phyloP scores from a whole-genome alignment of 2,797 vertebrate genomes.

The Danio jaintianensis region DNA sequence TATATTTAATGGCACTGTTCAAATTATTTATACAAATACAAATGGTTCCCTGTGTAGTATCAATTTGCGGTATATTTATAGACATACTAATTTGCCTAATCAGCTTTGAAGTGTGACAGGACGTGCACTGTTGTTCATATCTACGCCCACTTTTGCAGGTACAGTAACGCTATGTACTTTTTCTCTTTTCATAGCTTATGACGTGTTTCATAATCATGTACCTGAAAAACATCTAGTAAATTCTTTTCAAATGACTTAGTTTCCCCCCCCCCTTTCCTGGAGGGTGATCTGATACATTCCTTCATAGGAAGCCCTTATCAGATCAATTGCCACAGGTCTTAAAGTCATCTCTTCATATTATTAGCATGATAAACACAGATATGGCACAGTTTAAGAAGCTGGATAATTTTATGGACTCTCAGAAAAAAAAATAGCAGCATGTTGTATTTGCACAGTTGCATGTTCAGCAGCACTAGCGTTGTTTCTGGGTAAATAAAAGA shows the following conservation, averaged over 20 bases:
- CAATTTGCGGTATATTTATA: neutral
- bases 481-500: constrained; percentile 2
- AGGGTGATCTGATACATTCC: neutral
- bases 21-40: neutral
- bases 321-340: neutral
- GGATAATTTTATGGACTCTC: constrained; percentile 1
- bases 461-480: neutral
- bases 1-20: neutral
- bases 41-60: neutral
- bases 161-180: constrained; percentile 14
- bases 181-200: neutral
- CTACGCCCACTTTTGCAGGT: constrained; percentile 15
- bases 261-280: neutral
- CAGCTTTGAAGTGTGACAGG: neutral
- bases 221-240: neutral
- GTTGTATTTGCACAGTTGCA: constrained; percentile 1
- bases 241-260: neutral
- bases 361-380: constrained; percentile 30
- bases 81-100: neutral
- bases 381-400: neutral
- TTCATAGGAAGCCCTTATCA: constrained; percentile 3
- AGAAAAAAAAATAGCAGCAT: constrained; percentile 1
- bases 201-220: neutral
- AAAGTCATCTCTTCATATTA: neutral
- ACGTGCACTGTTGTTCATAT: constrained; percentile 2